phyloP scores from a whole-genome alignment of 2,113 vertebrate species.

The Siniperca knerii region DNA sequence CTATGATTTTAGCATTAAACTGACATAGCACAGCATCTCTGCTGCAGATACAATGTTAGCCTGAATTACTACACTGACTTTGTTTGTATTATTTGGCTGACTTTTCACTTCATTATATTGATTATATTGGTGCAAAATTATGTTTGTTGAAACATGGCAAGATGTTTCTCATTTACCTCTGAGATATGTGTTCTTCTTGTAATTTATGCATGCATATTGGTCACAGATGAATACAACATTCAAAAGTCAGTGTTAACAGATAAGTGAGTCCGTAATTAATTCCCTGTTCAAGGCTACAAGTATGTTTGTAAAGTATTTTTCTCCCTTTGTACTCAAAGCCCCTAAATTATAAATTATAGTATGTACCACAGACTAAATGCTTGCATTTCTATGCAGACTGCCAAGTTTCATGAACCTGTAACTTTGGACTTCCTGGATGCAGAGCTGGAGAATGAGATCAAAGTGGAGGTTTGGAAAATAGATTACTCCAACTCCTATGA shows the following conservation, averaged over 20 bases:
- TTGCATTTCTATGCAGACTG: slow-evolving; percentile 65
- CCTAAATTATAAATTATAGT: neutral
- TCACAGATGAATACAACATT: slow-evolving; percentile 38
- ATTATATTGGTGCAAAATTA: slow-evolving; percentile 22
- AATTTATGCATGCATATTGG: neutral
- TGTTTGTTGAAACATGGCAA: slow-evolving; percentile 39
- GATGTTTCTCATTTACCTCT: slow-evolving; percentile 35
- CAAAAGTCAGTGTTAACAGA: neutral
- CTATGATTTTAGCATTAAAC: no score
- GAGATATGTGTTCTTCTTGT: neutral
- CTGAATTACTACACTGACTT: neutral
- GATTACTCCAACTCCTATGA: neutral
- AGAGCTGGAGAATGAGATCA: slow-evolving; percentile 81
- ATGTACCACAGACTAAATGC: slow-evolving; percentile 23
- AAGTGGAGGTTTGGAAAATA: slow-evolving; percentile 77
- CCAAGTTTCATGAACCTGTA: slow-evolving; percentile 81
- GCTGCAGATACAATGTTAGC: neutral
- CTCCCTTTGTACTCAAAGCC: slow-evolving; percentile 24
- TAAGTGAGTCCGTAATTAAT: neutral
- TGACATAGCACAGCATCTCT: no score
- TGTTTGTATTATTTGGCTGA: slow-evolving; percentile 42
- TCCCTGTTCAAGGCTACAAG: slow-evolving; percentile 1
- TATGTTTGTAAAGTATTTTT: neutral
- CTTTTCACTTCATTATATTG: neutral
- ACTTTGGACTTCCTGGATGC: slow-evolving; percentile 85